Percentiles rank a stretch among this genome's conserved stretches.
Evolutionary conservation across 2,888 invertebrate species (phyloP).

Genomic region (Tipula vernalis): DNA sequence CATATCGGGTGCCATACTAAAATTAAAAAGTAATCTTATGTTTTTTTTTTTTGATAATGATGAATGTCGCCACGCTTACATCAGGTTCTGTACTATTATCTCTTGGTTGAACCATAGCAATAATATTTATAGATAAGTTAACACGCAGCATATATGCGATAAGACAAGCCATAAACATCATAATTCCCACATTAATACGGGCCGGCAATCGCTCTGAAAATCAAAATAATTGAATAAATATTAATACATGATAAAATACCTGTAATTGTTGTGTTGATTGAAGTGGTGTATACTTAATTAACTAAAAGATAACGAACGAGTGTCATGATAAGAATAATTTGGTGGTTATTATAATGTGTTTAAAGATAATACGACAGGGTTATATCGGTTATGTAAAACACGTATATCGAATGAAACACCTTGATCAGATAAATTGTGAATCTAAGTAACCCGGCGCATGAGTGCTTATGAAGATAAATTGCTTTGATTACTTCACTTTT

Average conservation of each 20-base stretch:
- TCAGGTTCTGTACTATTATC: constrained; percentile 25
- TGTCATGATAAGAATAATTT: not conserved
- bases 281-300: not conserved
- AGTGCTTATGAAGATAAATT: no score
- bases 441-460: not conserved
- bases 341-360: not conserved
- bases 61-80: constrained; percentile 23
- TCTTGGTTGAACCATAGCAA: constrained; percentile 52
- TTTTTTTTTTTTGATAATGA: no score
- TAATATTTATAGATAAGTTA: constrained; percentile 63
- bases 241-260: not conserved
- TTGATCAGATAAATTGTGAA: not conserved
- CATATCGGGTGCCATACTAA: constrained; percentile 38
- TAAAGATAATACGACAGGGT: not conserved
- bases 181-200: constrained; percentile 43
- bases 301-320: not conserved
- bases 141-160: constrained; percentile 63
- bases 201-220: constrained; percentile 38
- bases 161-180: constrained; percentile 63
- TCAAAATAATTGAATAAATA: not conserved
- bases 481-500: no score
- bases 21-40: not conserved
- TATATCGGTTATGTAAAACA: not conserved
- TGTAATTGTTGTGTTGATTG: not conserved
- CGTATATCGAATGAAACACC: not conserved